These are phyloP conservation scores for Thymallus thymallus DNA, from an alignment of 2,113 vertebrate species.

Conservation along the genomic window DNA sequence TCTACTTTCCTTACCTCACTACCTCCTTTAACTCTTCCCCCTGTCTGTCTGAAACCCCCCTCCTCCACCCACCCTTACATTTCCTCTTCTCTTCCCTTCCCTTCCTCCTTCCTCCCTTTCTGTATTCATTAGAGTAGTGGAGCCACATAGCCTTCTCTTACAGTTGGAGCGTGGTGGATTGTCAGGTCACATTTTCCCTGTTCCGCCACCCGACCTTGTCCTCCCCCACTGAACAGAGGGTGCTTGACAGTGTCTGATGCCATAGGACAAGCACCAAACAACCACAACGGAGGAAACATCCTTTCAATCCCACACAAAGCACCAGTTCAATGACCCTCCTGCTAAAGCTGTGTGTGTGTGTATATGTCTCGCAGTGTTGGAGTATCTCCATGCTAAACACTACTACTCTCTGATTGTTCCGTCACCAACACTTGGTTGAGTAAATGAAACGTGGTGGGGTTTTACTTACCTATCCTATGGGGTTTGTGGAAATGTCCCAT, in stretches of 20 bases:
- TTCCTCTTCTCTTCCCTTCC: not conserved
- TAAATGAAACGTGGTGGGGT: too few relatives aligned
- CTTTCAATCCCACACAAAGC: constrained; percentile 19
- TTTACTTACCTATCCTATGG: too few relatives aligned
- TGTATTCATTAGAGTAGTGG: not conserved
- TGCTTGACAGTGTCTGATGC: constrained; percentile 1
- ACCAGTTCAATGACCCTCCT: not conserved
- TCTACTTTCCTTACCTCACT: not conserved
- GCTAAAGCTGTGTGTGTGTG: not conserved
- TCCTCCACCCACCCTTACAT: not conserved
- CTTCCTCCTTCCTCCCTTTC: not conserved
- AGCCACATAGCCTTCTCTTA: too few relatives aligned
- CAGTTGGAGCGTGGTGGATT: not conserved
- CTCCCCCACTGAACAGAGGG: not conserved
- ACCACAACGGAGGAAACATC: not conserved
- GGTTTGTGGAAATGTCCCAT: too few relatives aligned
- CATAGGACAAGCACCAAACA: constrained; percentile 3
- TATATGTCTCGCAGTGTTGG: too few relatives aligned
- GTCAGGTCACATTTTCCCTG: not conserved
- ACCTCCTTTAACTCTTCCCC: not conserved
- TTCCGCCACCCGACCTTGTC: constrained; percentile 1
- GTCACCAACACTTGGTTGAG: too few relatives aligned
- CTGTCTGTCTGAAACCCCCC: not conserved
- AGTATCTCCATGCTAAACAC: not conserved
- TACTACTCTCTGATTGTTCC: too few relatives aligned